These are phyloP conservation scores for Poecilia gillii DNA, from an alignment of 2,797 vertebrate genomes.

Conservation along the genomic window DNA sequence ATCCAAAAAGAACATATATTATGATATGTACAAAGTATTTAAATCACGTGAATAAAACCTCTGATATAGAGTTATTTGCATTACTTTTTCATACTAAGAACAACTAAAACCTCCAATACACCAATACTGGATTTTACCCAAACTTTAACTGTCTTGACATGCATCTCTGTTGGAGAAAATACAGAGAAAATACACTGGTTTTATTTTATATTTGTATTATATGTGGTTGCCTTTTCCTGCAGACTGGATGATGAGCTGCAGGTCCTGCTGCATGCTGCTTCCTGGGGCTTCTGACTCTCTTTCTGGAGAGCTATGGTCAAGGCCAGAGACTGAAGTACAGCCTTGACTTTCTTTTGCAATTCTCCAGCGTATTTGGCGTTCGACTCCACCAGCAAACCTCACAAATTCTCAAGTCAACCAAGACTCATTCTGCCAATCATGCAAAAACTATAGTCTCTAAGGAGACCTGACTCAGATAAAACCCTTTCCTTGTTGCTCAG, in stretches of 20 bases:
- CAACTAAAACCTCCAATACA: background rate
- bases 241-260: background rate
- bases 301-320: background rate
- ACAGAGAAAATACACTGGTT: background rate
- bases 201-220: background rate
- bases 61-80: background rate
- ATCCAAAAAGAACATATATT: background rate
- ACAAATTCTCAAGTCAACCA: background rate
- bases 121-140: background rate
- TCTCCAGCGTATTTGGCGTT: background rate
- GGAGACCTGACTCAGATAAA: background rate
- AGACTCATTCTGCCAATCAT: background rate
- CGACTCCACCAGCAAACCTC: background rate
- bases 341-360: background rate
- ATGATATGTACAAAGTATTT: background rate
- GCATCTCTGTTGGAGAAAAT: background rate
- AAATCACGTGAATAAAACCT: background rate
- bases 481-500: background rate
- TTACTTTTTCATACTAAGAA: background rate
- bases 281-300: background rate
- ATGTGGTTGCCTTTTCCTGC: background rate
- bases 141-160: background rate
- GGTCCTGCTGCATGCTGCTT: background rate
- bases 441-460: background rate
- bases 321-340: background rate